phyloP scores from a whole-genome alignment of 2,113 vertebrate species.

The Pteruthius melanotis region DNA sequence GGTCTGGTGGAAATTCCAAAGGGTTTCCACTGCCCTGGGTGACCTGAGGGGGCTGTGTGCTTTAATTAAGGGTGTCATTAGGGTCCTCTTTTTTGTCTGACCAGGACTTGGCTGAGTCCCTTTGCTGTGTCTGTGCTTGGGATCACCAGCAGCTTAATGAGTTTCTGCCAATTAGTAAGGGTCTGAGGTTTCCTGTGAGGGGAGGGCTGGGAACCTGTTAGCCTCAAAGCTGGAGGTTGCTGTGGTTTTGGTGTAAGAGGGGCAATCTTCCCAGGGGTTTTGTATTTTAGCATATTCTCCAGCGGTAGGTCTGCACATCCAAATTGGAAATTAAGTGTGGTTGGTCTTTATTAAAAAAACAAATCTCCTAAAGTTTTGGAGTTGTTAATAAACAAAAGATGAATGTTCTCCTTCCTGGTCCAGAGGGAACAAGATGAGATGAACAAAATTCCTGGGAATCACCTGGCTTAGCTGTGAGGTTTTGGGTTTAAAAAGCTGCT shows the following conservation, averaged over 20 bases:
- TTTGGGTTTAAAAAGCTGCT: background rate
- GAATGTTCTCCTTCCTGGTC: background rate
- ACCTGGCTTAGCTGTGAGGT: background rate
- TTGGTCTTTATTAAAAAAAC: background rate
- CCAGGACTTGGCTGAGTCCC: background rate
- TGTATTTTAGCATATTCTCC: background rate
- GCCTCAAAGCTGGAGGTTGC: background rate
- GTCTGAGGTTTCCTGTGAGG: background rate
- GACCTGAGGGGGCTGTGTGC: background rate
- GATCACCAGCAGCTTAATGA: background rate
- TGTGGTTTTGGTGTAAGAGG: background rate
- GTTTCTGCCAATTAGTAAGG: background rate
- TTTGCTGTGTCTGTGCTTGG: background rate
- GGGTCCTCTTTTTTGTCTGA: background rate
- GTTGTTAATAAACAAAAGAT: background rate
- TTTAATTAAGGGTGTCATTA: background rate
- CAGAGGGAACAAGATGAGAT: background rate
- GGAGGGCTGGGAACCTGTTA: background rate
- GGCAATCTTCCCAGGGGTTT: background rate
- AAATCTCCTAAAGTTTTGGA: background rate
- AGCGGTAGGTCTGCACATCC: background rate
- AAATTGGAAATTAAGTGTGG: background rate
- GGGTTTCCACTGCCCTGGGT: accelerated
- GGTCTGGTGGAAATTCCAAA: background rate
- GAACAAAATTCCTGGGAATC: background rate